Evolutionary conservation across 2,888 invertebrate genomes (phyloP), one percentile per base, ranked within the genome.

Genomic region (Himalopsyche japonica): DNA sequence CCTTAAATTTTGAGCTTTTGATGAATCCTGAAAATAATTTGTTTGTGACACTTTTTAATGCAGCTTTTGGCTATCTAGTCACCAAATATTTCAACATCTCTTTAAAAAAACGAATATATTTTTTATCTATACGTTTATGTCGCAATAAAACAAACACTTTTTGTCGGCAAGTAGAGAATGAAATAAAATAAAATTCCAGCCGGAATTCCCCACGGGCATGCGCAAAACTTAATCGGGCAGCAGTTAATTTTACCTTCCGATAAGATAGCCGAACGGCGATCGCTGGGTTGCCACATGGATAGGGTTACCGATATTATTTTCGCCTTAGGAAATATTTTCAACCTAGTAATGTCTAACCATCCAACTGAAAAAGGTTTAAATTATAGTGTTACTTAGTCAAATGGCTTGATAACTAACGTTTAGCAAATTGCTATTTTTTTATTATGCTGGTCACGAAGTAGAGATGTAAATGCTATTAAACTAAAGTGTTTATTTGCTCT

Each of bases 161-260:
- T 76, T 76, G 76, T 10, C 32, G 15, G 57, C 20, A 57, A 57
- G 57, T 24, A 10, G 20, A 57, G 57, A 57, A 24, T 57, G 57
- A 57, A 57, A 57, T 57, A 20, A 57, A 57, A 57, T 57, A 57
- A 57, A 57, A 57, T 57, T 24, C 57, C 7, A 76, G 34, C 32
- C 8, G 30, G 76, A 30, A 76, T 30, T 76, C 24, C 78, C 78
- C 34, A 24, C 78, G 49, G 78, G 77, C 18, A 48, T 32, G 82
- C 37, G 76, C 82, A 79, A 82, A 84, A 84, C 82, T 86, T 86
- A 85, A 86, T 86, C 84, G 84, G 57, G 76, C 80, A 80, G 77
- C 84, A 86, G 86, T 86, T 86, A 86, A 86, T 85, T 86, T 81
- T 70, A 82, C 79, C 37, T 82, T 81, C 79, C 76, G 86, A 86